phyloP scores from a whole-genome alignment of 53 echinoderm and acorn worm species.

The Pentamera pediparva region DNA sequence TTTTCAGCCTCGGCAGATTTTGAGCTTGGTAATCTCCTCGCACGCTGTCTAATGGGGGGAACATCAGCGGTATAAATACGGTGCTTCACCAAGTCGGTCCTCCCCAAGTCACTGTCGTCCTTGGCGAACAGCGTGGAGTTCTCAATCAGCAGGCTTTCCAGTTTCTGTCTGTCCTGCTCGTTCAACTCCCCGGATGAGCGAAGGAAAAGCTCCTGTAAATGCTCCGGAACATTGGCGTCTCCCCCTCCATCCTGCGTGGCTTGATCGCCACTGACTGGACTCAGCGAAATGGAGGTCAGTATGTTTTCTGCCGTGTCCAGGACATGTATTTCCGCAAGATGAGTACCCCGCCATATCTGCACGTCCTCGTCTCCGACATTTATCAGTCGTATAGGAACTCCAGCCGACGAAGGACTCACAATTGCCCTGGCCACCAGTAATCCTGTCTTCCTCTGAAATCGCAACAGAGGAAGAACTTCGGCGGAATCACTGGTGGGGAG shows the following conservation, averaged over 20 bases:
- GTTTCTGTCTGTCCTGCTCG: background rate
- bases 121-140: conserved; percentile 9
- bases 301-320: background rate
- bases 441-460: background rate
- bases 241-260: background rate
- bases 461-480: too few species aligned
- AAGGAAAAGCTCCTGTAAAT: conserved; percentile 6
- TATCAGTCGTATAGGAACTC: background rate
- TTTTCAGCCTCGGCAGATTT: background rate
- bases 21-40: background rate
- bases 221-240: background rate
- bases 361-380: background rate
- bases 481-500: too few species aligned
- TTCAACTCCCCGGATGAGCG: background rate
- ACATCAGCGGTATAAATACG: conserved; percentile 4
- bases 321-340: background rate
- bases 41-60: conserved; percentile 4
- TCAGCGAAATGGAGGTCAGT: background rate
- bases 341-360: background rate
- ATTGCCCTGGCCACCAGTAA: too few species aligned
- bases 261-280: background rate
- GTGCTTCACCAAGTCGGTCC: conserved; percentile 10
- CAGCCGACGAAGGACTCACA: background rate
- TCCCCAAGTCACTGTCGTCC: conserved; percentile 12
- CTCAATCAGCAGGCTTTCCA: background rate